These are phyloP conservation scores for Phalacrocorax brasilianus DNA, from an alignment of 2,113 vertebrate genomes.

Conservation along the genomic window DNA sequence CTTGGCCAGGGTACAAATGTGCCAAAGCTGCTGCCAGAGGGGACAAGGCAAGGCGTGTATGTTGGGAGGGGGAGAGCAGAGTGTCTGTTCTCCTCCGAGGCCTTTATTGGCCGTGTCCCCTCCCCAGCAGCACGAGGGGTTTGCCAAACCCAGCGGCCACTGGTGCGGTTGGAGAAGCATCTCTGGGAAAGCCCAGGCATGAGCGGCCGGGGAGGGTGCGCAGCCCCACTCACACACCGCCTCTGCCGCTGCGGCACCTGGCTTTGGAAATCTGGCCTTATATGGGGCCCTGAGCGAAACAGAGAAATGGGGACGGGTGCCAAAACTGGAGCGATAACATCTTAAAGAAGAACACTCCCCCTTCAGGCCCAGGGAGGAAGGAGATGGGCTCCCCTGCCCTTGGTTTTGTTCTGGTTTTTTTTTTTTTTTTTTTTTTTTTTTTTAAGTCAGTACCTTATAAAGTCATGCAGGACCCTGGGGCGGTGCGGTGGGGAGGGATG, in stretches of 20 bases:
- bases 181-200: background rate
- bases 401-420: background rate
- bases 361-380: conserved; percentile 38
- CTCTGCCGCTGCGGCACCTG: conserved; percentile 39
- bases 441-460: background rate
- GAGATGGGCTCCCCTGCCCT: background rate
- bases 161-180: background rate
- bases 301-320: background rate
- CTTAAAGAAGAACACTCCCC: conserved; percentile 48
- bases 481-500: background rate
- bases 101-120: background rate
- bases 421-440: background rate
- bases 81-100: background rate
- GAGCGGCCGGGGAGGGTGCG: rapidly evolving
- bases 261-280: conserved; percentile 55
- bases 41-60: background rate
- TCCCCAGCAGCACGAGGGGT: background rate
- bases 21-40: conserved; percentile 2
- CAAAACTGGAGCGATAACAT: conserved; percentile 3
- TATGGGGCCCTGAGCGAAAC: conserved; percentile 59
- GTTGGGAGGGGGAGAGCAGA: background rate
- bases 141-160: background rate
- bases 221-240: rapidly evolving
- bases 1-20: conserved; percentile 21
- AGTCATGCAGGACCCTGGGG: background rate